Percentiles rank a stretch among this genome's conserved stretches.
Conservation (phyloP, 2,113 vertebrate genomes). For the Mustela nigripes region DNA sequence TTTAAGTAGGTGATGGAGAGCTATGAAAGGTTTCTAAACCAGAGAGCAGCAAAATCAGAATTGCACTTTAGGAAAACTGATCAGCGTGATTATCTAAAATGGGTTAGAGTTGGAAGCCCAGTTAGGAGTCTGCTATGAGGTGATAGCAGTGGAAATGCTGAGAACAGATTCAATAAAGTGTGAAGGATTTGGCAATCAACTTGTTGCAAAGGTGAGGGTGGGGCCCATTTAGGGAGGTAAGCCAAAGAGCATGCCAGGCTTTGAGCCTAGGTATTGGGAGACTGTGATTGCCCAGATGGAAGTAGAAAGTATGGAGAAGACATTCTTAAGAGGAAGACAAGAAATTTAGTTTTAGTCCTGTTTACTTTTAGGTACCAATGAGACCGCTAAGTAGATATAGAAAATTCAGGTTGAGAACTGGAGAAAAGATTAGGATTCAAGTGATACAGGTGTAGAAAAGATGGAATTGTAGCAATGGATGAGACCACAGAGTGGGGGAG, state of each 20-base stretch:
- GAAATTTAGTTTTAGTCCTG: not conserved
- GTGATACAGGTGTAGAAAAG: not conserved
- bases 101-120: not conserved
- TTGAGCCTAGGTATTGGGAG: not conserved
- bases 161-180: constrained; percentile 28
- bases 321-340: not conserved
- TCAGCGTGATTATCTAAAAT: constrained; percentile 46
- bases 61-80: constrained; percentile 9
- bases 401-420: constrained; percentile 28
- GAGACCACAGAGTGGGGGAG: not conserved
- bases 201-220: constrained; percentile 16
- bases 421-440: constrained; percentile 28
- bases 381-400: constrained; percentile 12
- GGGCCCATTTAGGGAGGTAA: constrained; percentile 28
- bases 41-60: constrained; percentile 27
- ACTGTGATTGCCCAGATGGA: not conserved
- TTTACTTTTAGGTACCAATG: constrained; percentile 51
- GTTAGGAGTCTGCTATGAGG: not conserved
- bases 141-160: constrained; percentile 1
- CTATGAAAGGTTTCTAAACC: constrained; percentile 48
- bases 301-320: constrained; percentile 52
- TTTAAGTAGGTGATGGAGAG: not conserved
- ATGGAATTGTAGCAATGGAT: not conserved
- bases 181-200: constrained; percentile 30
- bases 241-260: not conserved